These are phyloP conservation scores for Agelas oroides DNA, from an alignment of 37 sponge, comb jelly and placozoan species.

Conservation along the genomic window DNA sequence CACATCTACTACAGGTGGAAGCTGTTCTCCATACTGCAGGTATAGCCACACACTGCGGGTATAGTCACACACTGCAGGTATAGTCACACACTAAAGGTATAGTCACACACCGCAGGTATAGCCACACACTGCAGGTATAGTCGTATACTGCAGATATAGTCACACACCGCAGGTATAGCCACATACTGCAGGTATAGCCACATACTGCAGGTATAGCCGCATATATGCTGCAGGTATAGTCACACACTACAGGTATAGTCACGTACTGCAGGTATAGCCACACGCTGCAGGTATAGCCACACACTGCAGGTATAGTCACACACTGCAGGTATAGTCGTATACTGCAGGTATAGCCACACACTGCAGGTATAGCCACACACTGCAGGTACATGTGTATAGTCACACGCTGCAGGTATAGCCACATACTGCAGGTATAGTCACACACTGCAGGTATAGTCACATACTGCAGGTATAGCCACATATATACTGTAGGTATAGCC, in stretches of 20 bases:
- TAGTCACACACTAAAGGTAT: not conserved
- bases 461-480: too few species aligned
- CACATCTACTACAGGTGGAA: slow-evolving; percentile 99
- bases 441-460: too few species aligned
- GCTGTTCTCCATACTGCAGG: slow-evolving; percentile 95
- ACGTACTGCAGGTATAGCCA: slow-evolving; percentile 84
- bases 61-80: slow-evolving; percentile 93
- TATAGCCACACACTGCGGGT: slow-evolving; percentile 11
- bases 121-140: not conserved
- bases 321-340: too few species aligned
- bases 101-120: slow-evolving; percentile 89
- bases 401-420: slow-evolving; percentile 83
- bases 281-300: too few species aligned
- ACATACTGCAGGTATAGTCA: slow-evolving; percentile 81
- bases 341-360: slow-evolving; percentile 98
- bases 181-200: slow-evolving; percentile 98
- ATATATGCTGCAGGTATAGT: too few species aligned
- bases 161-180: too few species aligned
- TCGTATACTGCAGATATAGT: slow-evolving; percentile 88
- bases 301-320: slow-evolving; percentile 79
- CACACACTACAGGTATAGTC: slow-evolving; percentile 97
- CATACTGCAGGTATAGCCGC: slow-evolving; percentile 80
- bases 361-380: slow-evolving; percentile 69
- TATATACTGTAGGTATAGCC: slow-evolving; percentile 97
- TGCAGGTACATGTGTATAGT: too few species aligned